Base-by-base conservation (phyloP, 2,888 invertebrate genomes). In the Chrysomela aeneicollis region DNA sequence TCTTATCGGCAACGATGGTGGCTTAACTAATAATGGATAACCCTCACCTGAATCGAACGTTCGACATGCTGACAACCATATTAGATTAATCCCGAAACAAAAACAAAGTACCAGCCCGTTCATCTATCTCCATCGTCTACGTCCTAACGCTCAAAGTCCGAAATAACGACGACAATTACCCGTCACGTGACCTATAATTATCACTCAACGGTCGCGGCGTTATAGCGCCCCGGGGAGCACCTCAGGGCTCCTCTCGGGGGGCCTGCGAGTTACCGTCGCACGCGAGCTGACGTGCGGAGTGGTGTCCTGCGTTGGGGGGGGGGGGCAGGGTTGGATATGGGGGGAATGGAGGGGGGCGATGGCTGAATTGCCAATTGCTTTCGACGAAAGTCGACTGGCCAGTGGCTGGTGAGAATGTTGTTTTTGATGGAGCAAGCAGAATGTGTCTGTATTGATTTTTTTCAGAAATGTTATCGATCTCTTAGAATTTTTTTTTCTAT, bases 131-230 rank as follows among this genome's bases (percentile, higher is more conserved):
- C 5, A 6, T 26, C 26, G 26, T 26, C 22, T 21, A 52, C 4
- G 10, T 6, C 54, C 19, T 17, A n/a, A 6, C 19, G 22, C 18
- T 21, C 10, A n/a, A n/a, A 32, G 42, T 42, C 42, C 42, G 63
- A 61, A 77, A 73, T 78, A 80, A 79, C 74, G 80, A 76, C 76
- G 75, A 79, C 79, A 80, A 81, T 82, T 81, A 81, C 76, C 70
- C 74, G 77, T 81, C 81, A 81, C 80, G 82, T 81, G 81, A 82
- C 78, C 79, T 75, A 78, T 80, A 81, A 82, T 82, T 81, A 81
- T 81, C 79, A 78, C 79, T 80, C 79, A 80, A 78, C 79, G 78
- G 78, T 75, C 76, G 74, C 72, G 68, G 73, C 71, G 74, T 80
- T 74, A 73, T 70, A 71, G 76, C 71, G 66, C 76, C 64, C 77